Base-by-base conservation (phyloP, 2,797 vertebrate species). In the Aythya fuligula region DNA sequence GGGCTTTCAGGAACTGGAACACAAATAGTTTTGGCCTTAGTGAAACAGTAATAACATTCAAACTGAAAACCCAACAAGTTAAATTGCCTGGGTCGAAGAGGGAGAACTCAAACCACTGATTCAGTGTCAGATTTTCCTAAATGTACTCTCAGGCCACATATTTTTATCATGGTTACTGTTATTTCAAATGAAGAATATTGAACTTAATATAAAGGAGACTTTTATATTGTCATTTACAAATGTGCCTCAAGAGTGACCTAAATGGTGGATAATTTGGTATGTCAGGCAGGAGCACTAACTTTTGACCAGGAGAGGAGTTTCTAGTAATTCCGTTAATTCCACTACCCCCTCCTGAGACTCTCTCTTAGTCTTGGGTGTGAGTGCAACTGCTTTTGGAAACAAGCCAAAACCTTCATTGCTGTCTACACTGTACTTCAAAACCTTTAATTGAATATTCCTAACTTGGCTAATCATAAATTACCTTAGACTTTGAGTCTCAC, bases 121-220 rank as follows among this genome's bases (percentile, higher is more conserved):
- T 88, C 80, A 74, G 70, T 90, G 53, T 87, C 36, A 36, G 88
- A 82, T 94, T 96, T 95, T 94, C 16, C 36, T 89, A 87, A 96
- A 70, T 77, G 72, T 85, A 61, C 87, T 95, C 94, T 93, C 84
- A 95, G 93, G 94, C 77, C 77, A 56, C 71, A 69, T 96, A 94
- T 94, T 94, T 96, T 94, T 94, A 61, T 90, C 80, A 39, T 87
- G 87, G 39, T 74, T 87, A 45, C 87, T 89, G 38, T 90, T 94
- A 90, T 85, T 81, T 90, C 85, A 91, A 77, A 91, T 85, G 85
- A 75, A 94, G 74, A 94, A 94, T 96, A 96, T 85, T 94, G 94
- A 94, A 74, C 67, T 82, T 92, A 94, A 87, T 64, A 81, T 94
- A 93, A 94, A 90, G 74, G 67, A 93, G 72, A 39, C 67, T 94